Conservation (phyloP, 1,140 invertebrate species). For the Neuroterus valhalla region DNA sequence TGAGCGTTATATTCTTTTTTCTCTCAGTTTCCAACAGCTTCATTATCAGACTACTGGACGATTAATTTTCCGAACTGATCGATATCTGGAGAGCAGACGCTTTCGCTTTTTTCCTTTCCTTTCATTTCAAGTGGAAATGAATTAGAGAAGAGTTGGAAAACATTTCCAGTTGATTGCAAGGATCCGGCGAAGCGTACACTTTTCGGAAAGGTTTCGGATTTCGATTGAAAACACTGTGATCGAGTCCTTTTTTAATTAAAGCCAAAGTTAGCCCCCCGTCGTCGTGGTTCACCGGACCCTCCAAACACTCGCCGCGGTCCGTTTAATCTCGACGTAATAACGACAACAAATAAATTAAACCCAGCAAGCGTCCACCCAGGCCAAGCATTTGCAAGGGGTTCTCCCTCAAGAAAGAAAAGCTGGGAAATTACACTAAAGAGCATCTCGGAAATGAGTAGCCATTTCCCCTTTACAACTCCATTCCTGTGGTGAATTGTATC, state of each 20-base stretch:
- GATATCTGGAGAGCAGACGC: background rate
- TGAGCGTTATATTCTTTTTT: background rate
- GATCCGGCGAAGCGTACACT: slow-evolving; percentile 35
- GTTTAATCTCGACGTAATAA: slow-evolving; percentile 63
- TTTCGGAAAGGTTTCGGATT: slow-evolving; percentile 39
- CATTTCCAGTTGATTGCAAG: slow-evolving; percentile 56
- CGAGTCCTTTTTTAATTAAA: slow-evolving; percentile 64
- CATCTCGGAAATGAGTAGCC: too few species aligned
- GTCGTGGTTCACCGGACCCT: slow-evolving; percentile 17
- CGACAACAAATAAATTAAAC: slow-evolving; percentile 60
- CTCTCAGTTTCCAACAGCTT: background rate
- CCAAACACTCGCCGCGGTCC: slow-evolving; percentile 21
- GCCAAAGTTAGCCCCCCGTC: slow-evolving; percentile 52
- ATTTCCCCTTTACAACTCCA: background rate
- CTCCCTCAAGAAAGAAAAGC: background rate
- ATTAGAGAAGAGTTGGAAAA: slow-evolving; percentile 47
- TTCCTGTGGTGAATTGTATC: background rate
- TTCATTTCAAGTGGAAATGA: slow-evolving; percentile 40
- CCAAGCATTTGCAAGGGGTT: background rate
- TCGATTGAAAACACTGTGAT: slow-evolving; percentile 48
- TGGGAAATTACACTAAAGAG: slow-evolving; percentile 5
- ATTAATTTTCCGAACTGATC: slow-evolving; percentile 21
- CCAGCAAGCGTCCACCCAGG: background rate
- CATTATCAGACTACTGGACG: background rate
- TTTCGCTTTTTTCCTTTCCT: slow-evolving; percentile 6